Evolutionary conservation across 2,888 invertebrate genomes (phyloP), one percentile per base, ranked within the genome.

Genomic region (Catocala fraxini): DNA sequence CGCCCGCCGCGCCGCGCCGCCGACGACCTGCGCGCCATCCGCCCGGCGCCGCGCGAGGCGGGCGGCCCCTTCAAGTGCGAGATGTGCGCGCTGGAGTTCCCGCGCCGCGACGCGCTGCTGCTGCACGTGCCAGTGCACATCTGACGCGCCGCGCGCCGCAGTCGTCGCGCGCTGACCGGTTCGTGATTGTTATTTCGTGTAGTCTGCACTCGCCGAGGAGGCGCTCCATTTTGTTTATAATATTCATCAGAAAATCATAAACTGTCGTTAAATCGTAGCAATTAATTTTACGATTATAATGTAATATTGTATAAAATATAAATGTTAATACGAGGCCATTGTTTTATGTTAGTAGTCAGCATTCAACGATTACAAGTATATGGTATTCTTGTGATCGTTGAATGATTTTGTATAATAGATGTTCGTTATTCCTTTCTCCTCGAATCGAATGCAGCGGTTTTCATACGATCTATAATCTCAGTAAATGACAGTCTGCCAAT

Each of bases 71-170:
- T 95, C 89, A 96, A 96, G 73, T 98, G 98, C 84, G 97, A 97
- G 87, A 97, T 98, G 97, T 98, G 98, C 86, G 95, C 96, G 58
- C 95, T 96, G 52, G 95, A 96, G 74, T 98, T 98, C 88, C 92
- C 96, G 9, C 96, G 96, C 69, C 95, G 97, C 55, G 96, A 96
- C 55, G 97, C 97, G 71, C 89, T 97, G 68, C 94, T 97, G 59
- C 84, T 93, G 0, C 97, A 98, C 89, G 97, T 97, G 79, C 97
- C 97, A 59, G 96, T 97, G 84, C 97, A 98, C 87, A 97, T 98
- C 90, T 96, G 96, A 96, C 90, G 80, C 53, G 73, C 64, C 65
- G 60, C 39, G 51, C 35, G 7, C 7, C 35, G 35, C 6, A 9
- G 35, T 39, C 25, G 25, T 25, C 25, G 25, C 25, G 25, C 25